These are phyloP conservation scores for Schizothorax lantsangensis DNA, from an alignment of 2,797 vertebrate species.

Conservation along the genomic window DNA sequence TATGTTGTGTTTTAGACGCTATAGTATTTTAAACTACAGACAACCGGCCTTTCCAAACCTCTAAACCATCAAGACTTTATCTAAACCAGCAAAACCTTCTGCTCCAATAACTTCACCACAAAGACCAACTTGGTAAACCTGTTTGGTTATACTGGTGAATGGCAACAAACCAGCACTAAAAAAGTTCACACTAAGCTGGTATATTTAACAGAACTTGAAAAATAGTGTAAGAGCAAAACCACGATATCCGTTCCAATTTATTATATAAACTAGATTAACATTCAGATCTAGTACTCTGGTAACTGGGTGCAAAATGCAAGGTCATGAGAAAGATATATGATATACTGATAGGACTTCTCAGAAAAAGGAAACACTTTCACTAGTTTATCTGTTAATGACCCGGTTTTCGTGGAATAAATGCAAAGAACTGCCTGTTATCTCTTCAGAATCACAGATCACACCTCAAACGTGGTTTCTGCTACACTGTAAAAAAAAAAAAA, in stretches of 20 bases:
- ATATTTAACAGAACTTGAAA: neutral
- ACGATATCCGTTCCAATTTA: neutral
- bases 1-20: neutral
- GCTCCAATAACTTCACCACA: neutral
- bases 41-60: neutral
- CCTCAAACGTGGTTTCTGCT: neutral
- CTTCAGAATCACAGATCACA: neutral
- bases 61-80: neutral
- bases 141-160: neutral
- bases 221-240: neutral
- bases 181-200: neutral
- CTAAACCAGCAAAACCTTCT: neutral
- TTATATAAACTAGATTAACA: neutral
- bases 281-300: neutral
- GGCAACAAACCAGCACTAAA: neutral
- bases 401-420: neutral
- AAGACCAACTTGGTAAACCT: neutral
- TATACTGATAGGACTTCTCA: neutral
- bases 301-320: neutral
- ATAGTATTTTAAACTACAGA: neutral
- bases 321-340: neutral
- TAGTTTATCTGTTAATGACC: neutral
- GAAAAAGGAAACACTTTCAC: neutral
- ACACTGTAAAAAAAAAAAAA: too few species aligned
- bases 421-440: neutral